Conservation (phyloP, 2,113 vertebrate genomes). For the Canis aureus region DNA sequence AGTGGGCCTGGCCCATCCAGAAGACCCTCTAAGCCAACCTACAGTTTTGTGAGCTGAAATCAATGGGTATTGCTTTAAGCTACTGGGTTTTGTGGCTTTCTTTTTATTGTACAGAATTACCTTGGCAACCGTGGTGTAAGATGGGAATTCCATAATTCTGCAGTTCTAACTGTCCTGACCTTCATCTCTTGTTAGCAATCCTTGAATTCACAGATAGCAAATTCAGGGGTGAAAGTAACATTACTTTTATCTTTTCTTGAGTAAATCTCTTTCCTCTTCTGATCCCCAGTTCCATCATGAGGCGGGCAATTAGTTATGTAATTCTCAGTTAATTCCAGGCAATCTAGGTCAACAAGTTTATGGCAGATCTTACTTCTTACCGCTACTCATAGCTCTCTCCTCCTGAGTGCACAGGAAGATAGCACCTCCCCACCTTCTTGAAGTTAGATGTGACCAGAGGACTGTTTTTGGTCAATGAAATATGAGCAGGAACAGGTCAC, state of each 20-base stretch:
- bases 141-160: neutral
- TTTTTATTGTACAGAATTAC: neutral
- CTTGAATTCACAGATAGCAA: neutral
- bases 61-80: neutral
- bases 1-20: neutral
- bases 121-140: neutral
- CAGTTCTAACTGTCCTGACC: neutral
- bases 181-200: neutral
- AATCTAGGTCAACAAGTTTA: neutral
- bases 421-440: neutral
- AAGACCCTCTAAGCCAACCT: fast-evolving
- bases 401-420: neutral
- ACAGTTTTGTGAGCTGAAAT: neutral
- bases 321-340: neutral
- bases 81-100: neutral
- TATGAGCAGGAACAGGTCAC: neutral
- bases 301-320: neutral
- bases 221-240: neutral
- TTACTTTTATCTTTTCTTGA: neutral
- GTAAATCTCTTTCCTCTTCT: neutral
- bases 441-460: neutral
- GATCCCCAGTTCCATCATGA: neutral
- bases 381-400: neutral
- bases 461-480: neutral
- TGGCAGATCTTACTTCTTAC: neutral